Evolutionary conservation across 2,888 invertebrate genomes (phyloP).

Genomic region (Napeogenes inachia): DNA sequence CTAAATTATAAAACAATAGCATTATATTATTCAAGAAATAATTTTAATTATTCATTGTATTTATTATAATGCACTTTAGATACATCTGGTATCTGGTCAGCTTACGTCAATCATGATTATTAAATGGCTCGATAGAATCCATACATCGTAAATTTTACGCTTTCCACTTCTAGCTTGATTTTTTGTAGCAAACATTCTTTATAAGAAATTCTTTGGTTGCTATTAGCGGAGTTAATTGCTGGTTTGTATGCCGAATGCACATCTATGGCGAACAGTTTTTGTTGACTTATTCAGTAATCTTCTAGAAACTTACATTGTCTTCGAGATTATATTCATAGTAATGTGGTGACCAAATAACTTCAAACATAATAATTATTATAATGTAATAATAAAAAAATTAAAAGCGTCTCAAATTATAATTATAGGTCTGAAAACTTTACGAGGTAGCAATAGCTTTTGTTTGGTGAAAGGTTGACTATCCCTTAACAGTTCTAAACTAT

Average conservation of each 20-base stretch:
- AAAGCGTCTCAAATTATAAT: no score
- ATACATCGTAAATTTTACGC: slow-evolving; percentile 54
- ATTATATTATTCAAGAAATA: no score
- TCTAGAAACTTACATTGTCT: slow-evolving; percentile 11
- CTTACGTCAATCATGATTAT: slow-evolving; percentile 17
- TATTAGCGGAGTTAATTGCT: slow-evolving; percentile 67
- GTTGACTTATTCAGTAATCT: slow-evolving; percentile 23
- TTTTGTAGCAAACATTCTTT: slow-evolving; percentile 63
- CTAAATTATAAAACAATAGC: no score
- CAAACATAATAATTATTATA: no score
- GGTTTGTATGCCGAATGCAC: slow-evolving; percentile 52
- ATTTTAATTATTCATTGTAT: no score
- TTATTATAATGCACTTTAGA: not conserved
- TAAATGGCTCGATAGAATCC: slow-evolving; percentile 14
- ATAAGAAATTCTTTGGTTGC: slow-evolving; percentile 56
- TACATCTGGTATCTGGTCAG: slow-evolving; percentile 2
- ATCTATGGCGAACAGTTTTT: slow-evolving; percentile 40
- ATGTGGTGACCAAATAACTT: not conserved
- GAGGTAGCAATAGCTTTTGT: no score
- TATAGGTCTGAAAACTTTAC: no score
- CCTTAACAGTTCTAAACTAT: no score
- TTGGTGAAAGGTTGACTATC: no score
- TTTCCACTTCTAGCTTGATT: slow-evolving; percentile 61
- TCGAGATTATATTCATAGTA: not conserved
- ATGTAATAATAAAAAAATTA: no score